Percentiles rank a stretch among this genome's conserved stretches.
phyloP scores from a whole-genome alignment of 2,113 vertebrate species.

The Pelmatolapia mariae region DNA sequence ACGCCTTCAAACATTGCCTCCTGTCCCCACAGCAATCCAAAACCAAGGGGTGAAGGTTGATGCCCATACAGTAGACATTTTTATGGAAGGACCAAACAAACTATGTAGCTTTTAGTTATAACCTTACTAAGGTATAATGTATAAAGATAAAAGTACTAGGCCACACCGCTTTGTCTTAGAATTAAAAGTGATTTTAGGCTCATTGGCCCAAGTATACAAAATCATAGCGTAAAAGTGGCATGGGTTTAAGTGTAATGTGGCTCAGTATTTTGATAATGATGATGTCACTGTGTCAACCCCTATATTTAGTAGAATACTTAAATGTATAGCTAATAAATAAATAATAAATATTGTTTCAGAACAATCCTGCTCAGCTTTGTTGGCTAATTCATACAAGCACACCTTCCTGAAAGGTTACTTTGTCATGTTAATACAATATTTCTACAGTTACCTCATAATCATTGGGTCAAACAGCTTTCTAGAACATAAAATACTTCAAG shows the following conservation, averaged over 20 bases:
- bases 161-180: neutral
- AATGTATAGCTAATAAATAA: neutral
- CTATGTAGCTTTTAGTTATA: neutral
- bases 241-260: neutral
- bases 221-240: neutral
- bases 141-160: neutral
- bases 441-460: neutral
- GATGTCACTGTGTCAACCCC: neutral
- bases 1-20: neutral
- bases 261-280: neutral
- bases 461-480: neutral
- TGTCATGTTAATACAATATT: neutral
- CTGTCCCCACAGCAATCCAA: neutral
- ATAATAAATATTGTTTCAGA: neutral
- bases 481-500: neutral
- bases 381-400: neutral
- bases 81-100: neutral
- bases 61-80: neutral
- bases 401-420: neutral
- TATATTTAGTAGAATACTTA: neutral
- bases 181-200: neutral
- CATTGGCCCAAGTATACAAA: rapidly evolving
- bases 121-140: neutral
- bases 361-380: neutral
- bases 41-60: neutral